Base-by-base conservation (phyloP, 1,140 invertebrate species). In the Eulimnadia texana region DNA sequence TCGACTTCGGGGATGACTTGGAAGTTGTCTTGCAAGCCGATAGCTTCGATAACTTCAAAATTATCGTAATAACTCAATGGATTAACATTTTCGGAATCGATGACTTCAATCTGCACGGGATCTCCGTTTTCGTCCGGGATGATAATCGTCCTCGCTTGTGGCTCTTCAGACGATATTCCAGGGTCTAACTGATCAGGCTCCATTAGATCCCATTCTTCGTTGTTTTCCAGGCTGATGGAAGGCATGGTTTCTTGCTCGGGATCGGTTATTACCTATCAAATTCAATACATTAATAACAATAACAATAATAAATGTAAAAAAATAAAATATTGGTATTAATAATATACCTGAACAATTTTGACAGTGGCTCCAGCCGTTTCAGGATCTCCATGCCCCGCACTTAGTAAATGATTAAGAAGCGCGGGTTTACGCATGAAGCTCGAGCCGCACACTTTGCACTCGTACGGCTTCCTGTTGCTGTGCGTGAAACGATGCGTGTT, bases 401-500 rank as follows among this genome's bases (percentile, higher is more conserved):
- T 69, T 67, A 84, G 79, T 82, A 88, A 88, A 65, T 91, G 88
- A n/a, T 81, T 76, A 64, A 86, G 83, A 0, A 91, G 75, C 50
- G 85, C 74, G 16, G 86, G 85, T 68, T 90, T 90, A 22, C 88
- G 72, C 86, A 90, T 90, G 66, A 86, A 91, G 9, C 85, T 86
- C 65, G 81, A 78, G 2, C 84, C 85, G 68, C 88, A 91, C 1
- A 84, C 80, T 27, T 84, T 70, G 71, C 88, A 91, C 70, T 88
- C 85, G 68, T 89, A 91, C 0, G 87, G 87, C 66, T 90, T 90
- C 68, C 88, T 86, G 66, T 88, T 84, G 63, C 84, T 88, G 70
- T 91, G 88, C 50, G 88, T 82, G 71, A 88, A 89, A 50, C 85
- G 77, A 70, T 90, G 87, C 11, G 86, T 84, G 75, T 90, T 89